Evolutionary conservation across 2,113 vertebrate genomes (phyloP).

Genomic region (Machaerirhynchus nigripectus): DNA sequence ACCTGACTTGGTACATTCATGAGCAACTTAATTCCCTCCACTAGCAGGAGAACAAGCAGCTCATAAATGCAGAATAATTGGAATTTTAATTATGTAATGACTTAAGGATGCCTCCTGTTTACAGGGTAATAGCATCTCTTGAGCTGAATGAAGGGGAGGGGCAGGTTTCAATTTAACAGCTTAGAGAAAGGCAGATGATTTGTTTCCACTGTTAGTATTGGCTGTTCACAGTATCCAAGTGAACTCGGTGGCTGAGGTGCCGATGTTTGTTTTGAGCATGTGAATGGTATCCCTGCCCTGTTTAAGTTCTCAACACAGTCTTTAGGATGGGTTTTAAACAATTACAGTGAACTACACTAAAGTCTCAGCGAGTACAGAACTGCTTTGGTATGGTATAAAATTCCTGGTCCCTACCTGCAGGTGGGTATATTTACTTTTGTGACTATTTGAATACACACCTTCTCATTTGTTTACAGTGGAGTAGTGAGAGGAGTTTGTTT

Average conservation of each 20-base stretch:
- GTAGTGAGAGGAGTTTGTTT: not conserved
- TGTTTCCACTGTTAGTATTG: not conserved
- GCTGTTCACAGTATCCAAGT: not conserved
- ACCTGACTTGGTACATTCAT: not conserved
- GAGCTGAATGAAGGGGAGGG: not conserved
- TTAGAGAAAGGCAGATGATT: not conserved
- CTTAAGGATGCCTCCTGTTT: constrained; percentile 9
- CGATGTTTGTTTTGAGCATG: not conserved
- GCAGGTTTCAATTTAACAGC: not conserved
- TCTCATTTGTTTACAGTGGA: not conserved
- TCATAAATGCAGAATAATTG: constrained; percentile 11
- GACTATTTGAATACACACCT: not conserved
- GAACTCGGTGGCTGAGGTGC: not conserved
- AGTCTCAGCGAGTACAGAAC: not conserved
- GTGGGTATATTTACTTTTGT: not conserved
- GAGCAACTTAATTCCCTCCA: not conserved
- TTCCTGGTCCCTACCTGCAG: not conserved
- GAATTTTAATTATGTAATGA: constrained; percentile 22
- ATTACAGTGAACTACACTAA: not conserved
- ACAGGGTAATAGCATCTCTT: not conserved
- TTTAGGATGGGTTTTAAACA: not conserved
- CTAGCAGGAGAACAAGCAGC: not conserved
- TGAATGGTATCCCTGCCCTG: not conserved
- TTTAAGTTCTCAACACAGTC: not conserved
- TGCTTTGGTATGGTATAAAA: not conserved